phyloP scores from a whole-genome alignment of 2,797 vertebrate species.

The Anabacerthia variegaticeps region DNA sequence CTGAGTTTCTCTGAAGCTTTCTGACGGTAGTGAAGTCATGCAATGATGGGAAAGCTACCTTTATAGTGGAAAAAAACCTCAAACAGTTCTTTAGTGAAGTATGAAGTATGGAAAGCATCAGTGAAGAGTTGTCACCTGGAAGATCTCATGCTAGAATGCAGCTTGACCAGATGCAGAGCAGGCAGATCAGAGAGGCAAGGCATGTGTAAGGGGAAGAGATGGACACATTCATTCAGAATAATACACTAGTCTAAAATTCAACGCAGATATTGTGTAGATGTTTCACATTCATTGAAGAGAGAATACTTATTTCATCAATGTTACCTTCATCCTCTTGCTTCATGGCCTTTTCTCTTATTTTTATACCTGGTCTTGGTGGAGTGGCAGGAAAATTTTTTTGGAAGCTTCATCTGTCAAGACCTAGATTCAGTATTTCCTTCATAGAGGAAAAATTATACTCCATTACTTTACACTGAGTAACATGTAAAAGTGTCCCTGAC shows the following conservation, averaged over 20 bases:
- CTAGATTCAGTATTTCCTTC: background rate
- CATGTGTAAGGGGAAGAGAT: background rate
- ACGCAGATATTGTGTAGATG: background rate
- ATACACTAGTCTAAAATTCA: background rate
- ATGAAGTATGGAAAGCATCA: background rate
- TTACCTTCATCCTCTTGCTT: background rate
- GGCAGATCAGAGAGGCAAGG: background rate
- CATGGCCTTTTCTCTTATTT: background rate
- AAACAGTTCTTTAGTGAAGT: background rate
- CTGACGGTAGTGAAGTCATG: background rate
- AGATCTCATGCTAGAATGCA: accelerated
- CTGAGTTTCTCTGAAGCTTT: background rate
- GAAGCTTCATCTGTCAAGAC: background rate
- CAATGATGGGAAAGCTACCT: background rate
- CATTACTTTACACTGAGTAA: background rate
- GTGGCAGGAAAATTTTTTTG: background rate
- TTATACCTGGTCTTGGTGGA: background rate
- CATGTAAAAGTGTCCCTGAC: background rate
- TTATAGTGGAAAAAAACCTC: background rate
- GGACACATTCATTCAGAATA: background rate
- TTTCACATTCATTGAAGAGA: background rate
- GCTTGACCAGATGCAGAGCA: background rate
- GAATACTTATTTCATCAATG: background rate
- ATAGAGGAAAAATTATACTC: background rate
- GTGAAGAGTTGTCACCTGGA: background rate